Evolutionary conservation across 2,797 vertebrate species (phyloP).

Genomic region (Leuciscus waleckii): DNA sequence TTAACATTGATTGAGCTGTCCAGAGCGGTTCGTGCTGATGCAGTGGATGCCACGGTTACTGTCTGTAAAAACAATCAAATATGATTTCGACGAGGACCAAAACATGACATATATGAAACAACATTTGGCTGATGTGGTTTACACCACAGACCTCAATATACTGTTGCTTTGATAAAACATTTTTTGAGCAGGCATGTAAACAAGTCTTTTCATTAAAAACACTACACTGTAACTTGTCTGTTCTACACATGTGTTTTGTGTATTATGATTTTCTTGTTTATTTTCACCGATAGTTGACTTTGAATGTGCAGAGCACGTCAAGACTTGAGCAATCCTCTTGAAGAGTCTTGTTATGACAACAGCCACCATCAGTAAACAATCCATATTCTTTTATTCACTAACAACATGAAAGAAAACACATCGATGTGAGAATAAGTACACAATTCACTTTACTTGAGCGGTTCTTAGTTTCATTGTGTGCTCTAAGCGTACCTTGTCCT

Average conservation of each 20-base stretch:
- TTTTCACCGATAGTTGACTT: background rate
- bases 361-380: background rate
- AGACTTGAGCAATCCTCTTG: background rate
- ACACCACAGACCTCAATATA: background rate
- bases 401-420: slow-evolving; percentile 16
- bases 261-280: background rate
- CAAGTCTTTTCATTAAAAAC: slow-evolving; percentile 4
- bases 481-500: slow-evolving; percentile 52
- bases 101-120: slow-evolving; percentile 3
- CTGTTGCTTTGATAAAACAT: background rate
- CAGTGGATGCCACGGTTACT: background rate
- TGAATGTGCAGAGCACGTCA: slow-evolving; percentile 16
- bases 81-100: background rate
- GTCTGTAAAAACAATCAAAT: slow-evolving; percentile 9
- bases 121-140: background rate
- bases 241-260: background rate
- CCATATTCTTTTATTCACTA: slow-evolving; percentile 16
- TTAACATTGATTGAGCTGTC: background rate
- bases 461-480: slow-evolving; percentile 39
- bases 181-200: background rate
- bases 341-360: background rate
- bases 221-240: background rate
- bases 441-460: slow-evolving; percentile 14
- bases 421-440: background rate
- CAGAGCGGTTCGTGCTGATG: background rate